These are phyloP conservation scores for Toxotes jaculatrix DNA, from an alignment of 2,113 vertebrate genomes.

Conservation along the genomic window DNA sequence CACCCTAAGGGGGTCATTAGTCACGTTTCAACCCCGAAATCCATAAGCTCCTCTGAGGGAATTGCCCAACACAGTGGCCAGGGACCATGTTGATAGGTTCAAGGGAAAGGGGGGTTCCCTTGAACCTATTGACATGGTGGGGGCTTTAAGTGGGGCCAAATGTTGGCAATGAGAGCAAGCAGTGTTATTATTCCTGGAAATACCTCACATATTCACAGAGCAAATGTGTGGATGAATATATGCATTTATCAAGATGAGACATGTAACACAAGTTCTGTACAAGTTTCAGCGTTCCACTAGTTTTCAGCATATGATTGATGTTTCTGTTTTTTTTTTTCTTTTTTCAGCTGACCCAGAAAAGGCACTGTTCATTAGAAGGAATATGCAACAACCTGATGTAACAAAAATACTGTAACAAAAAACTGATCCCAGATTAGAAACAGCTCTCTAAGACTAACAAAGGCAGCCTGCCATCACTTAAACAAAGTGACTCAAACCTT, in stretches of 20 bases:
- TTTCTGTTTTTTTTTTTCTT: constrained; percentile 1
- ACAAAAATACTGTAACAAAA: constrained; percentile 18
- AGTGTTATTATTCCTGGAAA: constrained; percentile 35
- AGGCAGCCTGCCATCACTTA: constrained; percentile 52
- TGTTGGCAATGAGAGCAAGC: constrained; percentile 20
- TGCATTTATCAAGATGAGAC: not conserved
- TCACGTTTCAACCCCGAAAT: constrained; percentile 59
- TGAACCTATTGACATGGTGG: no score
- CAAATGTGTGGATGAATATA: not conserved
- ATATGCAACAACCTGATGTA: constrained; percentile 15
- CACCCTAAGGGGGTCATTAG: constrained; percentile 44
- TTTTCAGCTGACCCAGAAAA: constrained; percentile 18
- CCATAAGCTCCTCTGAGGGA: constrained; percentile 44
- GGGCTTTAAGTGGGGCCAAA: constrained; percentile 48
- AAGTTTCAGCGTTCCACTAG: not conserved
- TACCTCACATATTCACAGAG: not conserved
- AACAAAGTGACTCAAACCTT: constrained; percentile 27
- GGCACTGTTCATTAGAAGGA: not conserved
- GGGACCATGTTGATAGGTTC: constrained; percentile 31
- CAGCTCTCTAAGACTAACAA: constrained; percentile 33
- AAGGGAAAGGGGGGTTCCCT: constrained; percentile 13
- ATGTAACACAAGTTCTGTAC: not conserved
- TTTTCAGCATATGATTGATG: constrained; percentile 4
- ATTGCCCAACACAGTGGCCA: constrained; percentile 38
- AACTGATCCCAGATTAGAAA: constrained; percentile 43